Conservation (phyloP, 2,797 vertebrate genomes). For the Cryptoblepharus egeriae region DNA sequence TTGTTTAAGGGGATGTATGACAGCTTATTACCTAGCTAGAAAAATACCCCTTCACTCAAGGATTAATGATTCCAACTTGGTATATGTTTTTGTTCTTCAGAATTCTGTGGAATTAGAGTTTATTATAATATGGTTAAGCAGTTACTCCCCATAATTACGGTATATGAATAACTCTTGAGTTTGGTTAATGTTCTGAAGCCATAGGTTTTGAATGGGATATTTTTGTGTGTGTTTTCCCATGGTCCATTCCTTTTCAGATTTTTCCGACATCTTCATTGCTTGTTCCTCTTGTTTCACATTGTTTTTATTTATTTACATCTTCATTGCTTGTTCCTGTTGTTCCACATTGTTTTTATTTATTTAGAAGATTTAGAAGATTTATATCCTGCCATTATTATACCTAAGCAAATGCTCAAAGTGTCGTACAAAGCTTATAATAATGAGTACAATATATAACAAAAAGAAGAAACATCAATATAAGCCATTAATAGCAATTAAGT, state of each 20-base stretch:
- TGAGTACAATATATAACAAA: too few relatives aligned
- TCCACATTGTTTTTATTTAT: not conserved
- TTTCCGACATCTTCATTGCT: not conserved
- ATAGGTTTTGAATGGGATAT: conserved; percentile 40
- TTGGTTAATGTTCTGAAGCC: conserved; percentile 29
- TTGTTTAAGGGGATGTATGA: conserved; percentile 31
- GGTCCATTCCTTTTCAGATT: conserved; percentile 5
- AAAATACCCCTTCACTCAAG: conserved; percentile 20
- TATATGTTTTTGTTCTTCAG: conserved; percentile 34
- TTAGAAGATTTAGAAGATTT: too few relatives aligned
- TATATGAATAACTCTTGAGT: conserved; percentile 41
- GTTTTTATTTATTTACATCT: too few relatives aligned
- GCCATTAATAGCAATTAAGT: too few relatives aligned
- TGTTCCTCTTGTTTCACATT: not conserved
- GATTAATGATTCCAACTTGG: conserved; percentile 35
- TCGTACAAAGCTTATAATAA: too few relatives aligned
- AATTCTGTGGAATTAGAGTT: conserved; percentile 43
- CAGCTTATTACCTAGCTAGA: conserved; percentile 36
- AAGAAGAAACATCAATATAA: too few relatives aligned
- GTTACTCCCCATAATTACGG: conserved; percentile 42
- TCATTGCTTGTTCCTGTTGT: not conserved
- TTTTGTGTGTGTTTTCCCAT: conserved; percentile 10
- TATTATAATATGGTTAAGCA: conserved; percentile 44
- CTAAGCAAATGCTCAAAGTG: too few relatives aligned
- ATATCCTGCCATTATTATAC: too few relatives aligned